phyloP scores from a whole-genome alignment of 2,888 invertebrate species.

The Tetramorium bicarinatum region DNA sequence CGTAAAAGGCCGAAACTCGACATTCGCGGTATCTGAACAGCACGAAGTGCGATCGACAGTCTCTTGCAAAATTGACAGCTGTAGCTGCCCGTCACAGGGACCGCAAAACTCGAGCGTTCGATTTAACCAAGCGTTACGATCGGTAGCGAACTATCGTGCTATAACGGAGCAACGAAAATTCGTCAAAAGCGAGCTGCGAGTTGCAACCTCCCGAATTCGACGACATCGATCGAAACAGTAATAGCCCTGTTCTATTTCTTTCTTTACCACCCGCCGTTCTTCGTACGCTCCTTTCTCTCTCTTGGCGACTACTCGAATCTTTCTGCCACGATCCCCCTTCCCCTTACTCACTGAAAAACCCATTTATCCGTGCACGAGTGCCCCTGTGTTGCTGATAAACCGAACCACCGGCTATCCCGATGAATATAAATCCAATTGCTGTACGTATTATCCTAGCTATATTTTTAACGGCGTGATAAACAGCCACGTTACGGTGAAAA shows the following conservation, averaged over 20 bases:
- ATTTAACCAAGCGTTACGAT: conserved; percentile 56
- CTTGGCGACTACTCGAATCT: conserved; percentile 20
- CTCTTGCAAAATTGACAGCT: conserved; percentile 57
- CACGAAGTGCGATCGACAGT: conserved; percentile 47
- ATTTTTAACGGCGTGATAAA: conserved; percentile 61
- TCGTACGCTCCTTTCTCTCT: conserved; percentile 3
- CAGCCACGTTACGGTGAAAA: conserved; percentile 53
- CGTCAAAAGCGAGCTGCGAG: conserved; percentile 47
- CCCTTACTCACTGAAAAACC: conserved; percentile 40
- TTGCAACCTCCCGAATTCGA: conserved; percentile 16
- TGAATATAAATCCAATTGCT: conserved; percentile 79
- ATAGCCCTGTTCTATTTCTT: conserved; percentile 63
- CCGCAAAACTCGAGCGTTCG: conserved; percentile 61
- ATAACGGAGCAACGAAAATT: conserved; percentile 37
- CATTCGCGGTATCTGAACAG: conserved; percentile 26
- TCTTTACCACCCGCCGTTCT: conserved; percentile 17
- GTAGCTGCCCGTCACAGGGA: conserved; percentile 46
- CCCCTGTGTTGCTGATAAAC: conserved; percentile 61
- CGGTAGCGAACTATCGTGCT: conserved; percentile 50
- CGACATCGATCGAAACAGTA: conserved; percentile 66
- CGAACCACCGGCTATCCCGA: conserved; percentile 65
- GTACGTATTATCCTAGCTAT: conserved; percentile 57
- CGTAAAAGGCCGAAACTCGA: conserved; percentile 14
- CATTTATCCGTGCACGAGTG: conserved; percentile 60
- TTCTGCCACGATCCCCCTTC: background rate